These are phyloP conservation scores for Protobothrops mucrosquamatus DNA, from an alignment of 2,113 vertebrate species.

Conservation along the genomic window DNA sequence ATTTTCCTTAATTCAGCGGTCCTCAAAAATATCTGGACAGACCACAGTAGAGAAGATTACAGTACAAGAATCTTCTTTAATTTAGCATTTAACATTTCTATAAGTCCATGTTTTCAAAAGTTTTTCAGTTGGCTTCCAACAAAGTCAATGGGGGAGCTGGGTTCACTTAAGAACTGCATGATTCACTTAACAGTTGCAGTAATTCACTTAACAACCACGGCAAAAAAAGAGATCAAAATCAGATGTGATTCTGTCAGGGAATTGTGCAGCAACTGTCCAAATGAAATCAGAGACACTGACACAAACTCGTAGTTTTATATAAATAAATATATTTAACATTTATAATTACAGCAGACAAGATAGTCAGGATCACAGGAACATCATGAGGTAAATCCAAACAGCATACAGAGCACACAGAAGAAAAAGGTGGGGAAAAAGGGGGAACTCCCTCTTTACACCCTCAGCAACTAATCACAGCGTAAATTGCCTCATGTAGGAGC, in stretches of 20 bases:
- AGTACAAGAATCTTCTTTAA: neutral
- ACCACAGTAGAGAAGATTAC: neutral
- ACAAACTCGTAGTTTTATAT: neutral
- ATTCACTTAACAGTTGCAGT: neutral
- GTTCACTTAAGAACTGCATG: neutral
- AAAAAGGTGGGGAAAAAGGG: neutral
- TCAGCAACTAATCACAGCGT: neutral
- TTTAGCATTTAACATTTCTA: neutral
- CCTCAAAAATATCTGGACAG: neutral
- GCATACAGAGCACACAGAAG: neutral
- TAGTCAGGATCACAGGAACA: neutral
- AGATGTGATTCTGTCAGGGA: neutral
- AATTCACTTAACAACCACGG: neutral
- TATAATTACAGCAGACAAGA: neutral
- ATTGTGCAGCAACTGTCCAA: neutral
- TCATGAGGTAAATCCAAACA: neutral
- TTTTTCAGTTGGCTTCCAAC: neutral
- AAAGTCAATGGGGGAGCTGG: neutral
- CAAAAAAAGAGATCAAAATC: neutral
- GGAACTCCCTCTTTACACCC: neutral
- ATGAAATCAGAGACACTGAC: neutral
- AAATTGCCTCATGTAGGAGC: neutral
- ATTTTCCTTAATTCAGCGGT: neutral
- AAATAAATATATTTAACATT: neutral
- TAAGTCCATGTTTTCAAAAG: neutral